Percentiles rank a stretch among this genome's conserved stretches.
These are phyloP conservation scores for Nyleta sp. DNA, from an alignment of 2,888 invertebrate genomes.

Conservation along the genomic window DNA sequence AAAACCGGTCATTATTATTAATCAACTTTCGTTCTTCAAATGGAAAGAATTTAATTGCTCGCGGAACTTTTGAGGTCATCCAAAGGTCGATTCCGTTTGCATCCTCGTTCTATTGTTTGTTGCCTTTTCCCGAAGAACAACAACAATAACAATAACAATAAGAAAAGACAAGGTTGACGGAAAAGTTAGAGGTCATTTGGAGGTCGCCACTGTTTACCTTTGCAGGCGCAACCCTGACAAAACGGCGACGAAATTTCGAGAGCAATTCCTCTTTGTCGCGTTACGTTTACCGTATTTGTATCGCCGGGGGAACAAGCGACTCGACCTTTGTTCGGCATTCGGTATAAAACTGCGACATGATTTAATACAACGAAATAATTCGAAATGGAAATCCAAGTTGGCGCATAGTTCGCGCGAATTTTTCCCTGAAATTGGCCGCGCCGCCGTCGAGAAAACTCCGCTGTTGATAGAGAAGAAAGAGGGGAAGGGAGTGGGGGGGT, in stretches of 20 bases:
- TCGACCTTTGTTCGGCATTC: slow-evolving; percentile 16
- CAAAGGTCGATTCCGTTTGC: slow-evolving; percentile 3
- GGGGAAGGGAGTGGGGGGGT: background rate
- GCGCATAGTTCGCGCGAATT: slow-evolving; percentile 47
- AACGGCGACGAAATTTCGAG: background rate
- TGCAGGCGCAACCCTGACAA: too few relatives aligned
- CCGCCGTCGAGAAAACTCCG: slow-evolving; percentile 48
- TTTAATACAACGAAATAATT: slow-evolving; percentile 50
- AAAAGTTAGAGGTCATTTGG: background rate
- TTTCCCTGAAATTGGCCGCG: slow-evolving; percentile 54
- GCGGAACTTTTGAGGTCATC: background rate
- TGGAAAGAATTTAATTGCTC: slow-evolving; percentile 7
- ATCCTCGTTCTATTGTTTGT: too few relatives aligned
- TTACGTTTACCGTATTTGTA: background rate
- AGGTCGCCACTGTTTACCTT: slow-evolving; percentile 16
- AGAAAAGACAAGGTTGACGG: background rate
- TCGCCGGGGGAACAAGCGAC: background rate
- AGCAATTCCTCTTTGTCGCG: slow-evolving; percentile 2
- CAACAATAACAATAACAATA: background rate
- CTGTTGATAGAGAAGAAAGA: slow-evolving; percentile 27
- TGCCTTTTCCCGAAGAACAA: too few relatives aligned
- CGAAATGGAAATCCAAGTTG: slow-evolving; percentile 51
- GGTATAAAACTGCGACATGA: slow-evolving; percentile 22
- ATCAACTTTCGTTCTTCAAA: background rate
- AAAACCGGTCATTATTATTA: background rate